phyloP scores from a whole-genome alignment of 2,797 vertebrate genomes.

The Sebastolobus alascanus region DNA sequence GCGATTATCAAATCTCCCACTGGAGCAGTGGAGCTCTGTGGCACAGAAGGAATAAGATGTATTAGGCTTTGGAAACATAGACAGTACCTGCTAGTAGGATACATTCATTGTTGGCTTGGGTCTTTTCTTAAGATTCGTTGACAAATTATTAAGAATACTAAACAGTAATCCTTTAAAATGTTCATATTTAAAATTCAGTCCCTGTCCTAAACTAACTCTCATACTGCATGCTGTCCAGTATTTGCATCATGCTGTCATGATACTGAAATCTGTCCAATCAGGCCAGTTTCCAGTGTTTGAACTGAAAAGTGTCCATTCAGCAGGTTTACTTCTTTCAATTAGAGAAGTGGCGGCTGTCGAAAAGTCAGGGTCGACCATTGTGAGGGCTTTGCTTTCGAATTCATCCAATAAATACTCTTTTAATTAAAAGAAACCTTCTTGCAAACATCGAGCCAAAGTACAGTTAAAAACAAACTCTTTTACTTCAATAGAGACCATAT shows the following conservation, averaged over 20 bases:
- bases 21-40: neutral
- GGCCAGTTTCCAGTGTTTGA: conserved; percentile 51
- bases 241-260: conserved; percentile 26
- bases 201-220: neutral
- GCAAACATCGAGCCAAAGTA: neutral
- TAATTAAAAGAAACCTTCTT: conserved; percentile 22
- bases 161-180: neutral
- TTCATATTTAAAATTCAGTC: neutral
- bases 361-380: neutral
- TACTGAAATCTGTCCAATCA: conserved; percentile 42
- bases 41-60: conserved; percentile 1
- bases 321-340: conserved; percentile 60
- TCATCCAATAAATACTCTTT: conserved; percentile 29
- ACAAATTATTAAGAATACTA: neutral
- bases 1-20: neutral
- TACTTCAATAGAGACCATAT: neutral
- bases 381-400: conserved; percentile 23
- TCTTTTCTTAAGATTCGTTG: neutral
- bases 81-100: neutral
- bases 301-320: conserved; percentile 45
- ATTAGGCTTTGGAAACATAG: neutral
- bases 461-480: neutral
- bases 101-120: neutral
- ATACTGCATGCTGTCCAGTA: neutral
- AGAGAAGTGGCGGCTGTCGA: conserved; percentile 36